phyloP scores from a whole-genome alignment of 2,113 vertebrate species.

The Tragelaphus imberbis region DNA sequence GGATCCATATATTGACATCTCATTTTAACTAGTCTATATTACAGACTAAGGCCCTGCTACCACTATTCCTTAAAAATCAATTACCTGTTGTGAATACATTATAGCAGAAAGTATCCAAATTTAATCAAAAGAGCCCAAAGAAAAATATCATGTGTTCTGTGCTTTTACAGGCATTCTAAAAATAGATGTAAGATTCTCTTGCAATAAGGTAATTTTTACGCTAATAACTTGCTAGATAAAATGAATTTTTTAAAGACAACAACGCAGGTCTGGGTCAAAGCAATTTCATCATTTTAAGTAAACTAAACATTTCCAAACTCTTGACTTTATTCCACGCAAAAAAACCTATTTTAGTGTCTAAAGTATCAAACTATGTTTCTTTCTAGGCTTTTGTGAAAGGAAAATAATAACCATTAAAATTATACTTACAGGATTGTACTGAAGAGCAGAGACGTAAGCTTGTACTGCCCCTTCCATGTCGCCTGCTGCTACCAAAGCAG shows the following conservation, averaged over 20 bases:
- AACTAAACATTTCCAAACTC: slow-evolving; percentile 22
- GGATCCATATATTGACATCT: neutral
- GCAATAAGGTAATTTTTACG: neutral
- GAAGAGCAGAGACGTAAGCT: slow-evolving; percentile 97
- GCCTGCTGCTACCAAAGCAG: slow-evolving; percentile 95
- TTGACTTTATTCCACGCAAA: slow-evolving; percentile 32
- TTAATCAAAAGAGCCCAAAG: slow-evolving; percentile 21
- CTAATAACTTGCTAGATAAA: neutral
- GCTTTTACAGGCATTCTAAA: slow-evolving; percentile 1
- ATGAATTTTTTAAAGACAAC: neutral
- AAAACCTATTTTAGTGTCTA: neutral
- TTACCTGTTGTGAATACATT: neutral
- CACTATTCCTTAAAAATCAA: neutral
- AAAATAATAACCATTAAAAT: slow-evolving; percentile 32
- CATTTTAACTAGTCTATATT: slow-evolving; percentile 24
- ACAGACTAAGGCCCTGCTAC: slow-evolving; percentile 15
- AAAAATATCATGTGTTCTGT: neutral
- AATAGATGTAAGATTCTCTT: neutral
- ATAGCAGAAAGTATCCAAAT: slow-evolving; percentile 11
- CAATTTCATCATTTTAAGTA: slow-evolving; percentile 41
- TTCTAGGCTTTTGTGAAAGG: slow-evolving; percentile 9
- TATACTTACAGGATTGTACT: slow-evolving; percentile 97
- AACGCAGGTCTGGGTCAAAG: neutral
- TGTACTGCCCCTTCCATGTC: slow-evolving; percentile 99
- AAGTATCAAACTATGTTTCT: neutral